Base-by-base conservation (phyloP, 2,113 vertebrate genomes). In the Lota lota region DNA sequence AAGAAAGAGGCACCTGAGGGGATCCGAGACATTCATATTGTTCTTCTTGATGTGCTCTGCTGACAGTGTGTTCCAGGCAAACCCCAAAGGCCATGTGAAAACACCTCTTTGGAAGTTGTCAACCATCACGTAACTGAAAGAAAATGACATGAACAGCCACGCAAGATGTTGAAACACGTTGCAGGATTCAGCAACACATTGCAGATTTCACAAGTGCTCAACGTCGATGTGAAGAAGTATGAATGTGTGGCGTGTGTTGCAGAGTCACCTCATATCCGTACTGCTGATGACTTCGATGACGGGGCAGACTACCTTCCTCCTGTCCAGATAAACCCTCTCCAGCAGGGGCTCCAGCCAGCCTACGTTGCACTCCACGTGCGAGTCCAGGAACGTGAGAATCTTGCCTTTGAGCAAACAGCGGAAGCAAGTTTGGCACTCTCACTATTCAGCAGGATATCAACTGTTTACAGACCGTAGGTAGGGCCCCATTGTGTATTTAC, bases 21-120 rank as follows among this genome's bases (percentile, higher is more conserved):
- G 90, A 84, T 98, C 96, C 0, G 94, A 92, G 75, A 94, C 90
- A 77, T 93, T 95, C 71, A 98, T 88, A 54, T 92, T 93, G 5
- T 94, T 90, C 85, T 92, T 94, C 87, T 90, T 90, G 4, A 99
- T 88, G 53, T 93, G 72, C 4, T 96, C 94, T 4, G 90, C 92
- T 58, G 96, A 88, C 75, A 99, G 89, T 1, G 94, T 85, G 60
- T 74, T 95, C 97, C 97, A 99, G 57, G 94, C 93, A 74, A 99
- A 99, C 87, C 97, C 96, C 93, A 99, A 90, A 2, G 97, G 97
- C 97, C 97, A 99, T 61, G 93, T 94, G 63, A 99, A 99, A 85
- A 99, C 78, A 10, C 97, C 97, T 83, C 95, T 93, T 75, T 99
- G 96, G 87, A 97, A 99, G 88, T 93, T 97, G 89, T 98, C 95